Conservation (phyloP, 2,888 invertebrate genomes). For the Diabrotica balteata region DNA sequence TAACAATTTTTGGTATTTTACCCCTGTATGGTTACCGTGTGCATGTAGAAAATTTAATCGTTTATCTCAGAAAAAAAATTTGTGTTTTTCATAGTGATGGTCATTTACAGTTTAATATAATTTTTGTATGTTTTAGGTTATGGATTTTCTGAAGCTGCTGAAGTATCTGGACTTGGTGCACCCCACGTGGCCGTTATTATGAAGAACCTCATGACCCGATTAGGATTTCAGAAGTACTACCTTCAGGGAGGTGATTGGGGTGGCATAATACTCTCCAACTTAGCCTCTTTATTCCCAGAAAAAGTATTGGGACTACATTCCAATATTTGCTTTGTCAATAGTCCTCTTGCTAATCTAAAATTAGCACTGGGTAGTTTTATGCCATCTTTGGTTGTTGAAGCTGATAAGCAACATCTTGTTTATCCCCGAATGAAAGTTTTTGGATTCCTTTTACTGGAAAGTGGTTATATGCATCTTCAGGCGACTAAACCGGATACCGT, state of each 20-base stretch:
- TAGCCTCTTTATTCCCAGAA: constrained; percentile 71
- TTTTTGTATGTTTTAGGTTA: constrained; percentile 37
- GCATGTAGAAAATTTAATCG: too few relatives aligned
- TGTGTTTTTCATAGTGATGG: too few relatives aligned
- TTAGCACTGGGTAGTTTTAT: constrained; percentile 32
- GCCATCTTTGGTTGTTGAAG: constrained; percentile 59
- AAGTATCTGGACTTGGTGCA: constrained; percentile 68
- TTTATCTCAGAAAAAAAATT: too few relatives aligned
- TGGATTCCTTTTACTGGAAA: constrained; percentile 61
- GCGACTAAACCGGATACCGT: constrained; percentile 89
- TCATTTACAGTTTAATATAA: too few relatives aligned
- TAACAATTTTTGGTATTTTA: too few relatives aligned
- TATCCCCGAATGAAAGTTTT: constrained; percentile 63
- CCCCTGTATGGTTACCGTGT: too few relatives aligned
- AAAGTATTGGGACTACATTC: constrained; percentile 66
- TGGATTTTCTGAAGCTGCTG: constrained; percentile 62
- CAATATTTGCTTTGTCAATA: constrained; percentile 60
- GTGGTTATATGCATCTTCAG: constrained; percentile 78
- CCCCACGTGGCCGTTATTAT: constrained; percentile 67
- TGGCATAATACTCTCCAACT: constrained; percentile 65
- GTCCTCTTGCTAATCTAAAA: constrained; percentile 32
- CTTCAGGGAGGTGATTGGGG: constrained; percentile 89
- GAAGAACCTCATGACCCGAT: constrained; percentile 72
- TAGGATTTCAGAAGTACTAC: constrained; percentile 73
- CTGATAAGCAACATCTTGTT: constrained; percentile 61